phyloP scores from a whole-genome alignment of 2,888 invertebrate species.

The Ectemnius continuus region DNA sequence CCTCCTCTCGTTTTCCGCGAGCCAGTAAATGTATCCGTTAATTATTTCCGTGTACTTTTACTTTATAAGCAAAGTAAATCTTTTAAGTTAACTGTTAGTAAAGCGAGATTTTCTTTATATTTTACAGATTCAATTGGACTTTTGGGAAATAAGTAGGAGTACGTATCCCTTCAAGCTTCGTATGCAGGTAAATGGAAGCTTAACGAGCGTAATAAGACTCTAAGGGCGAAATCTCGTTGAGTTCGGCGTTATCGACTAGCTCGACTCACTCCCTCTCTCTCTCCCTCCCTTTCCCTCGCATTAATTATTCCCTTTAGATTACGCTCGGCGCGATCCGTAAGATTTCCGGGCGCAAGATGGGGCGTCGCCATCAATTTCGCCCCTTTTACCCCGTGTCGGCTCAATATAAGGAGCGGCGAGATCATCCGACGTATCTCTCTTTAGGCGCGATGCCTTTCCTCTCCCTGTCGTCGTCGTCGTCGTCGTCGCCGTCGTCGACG shows the following conservation, averaged over 20 bases:
- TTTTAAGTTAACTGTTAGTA: too few species aligned
- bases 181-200: too few species aligned
- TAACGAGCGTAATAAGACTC: constrained; percentile 2
- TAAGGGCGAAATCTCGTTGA: constrained; percentile 16
- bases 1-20: too few species aligned
- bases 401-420: constrained; percentile 36
- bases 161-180: too few species aligned
- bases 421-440: neutral
- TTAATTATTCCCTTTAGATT: constrained; percentile 68
- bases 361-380: constrained; percentile 61
- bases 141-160: too few species aligned
- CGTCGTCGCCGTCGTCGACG: constrained; percentile 45
- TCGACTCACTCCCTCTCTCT: constrained; percentile 32
- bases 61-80: too few species aligned
- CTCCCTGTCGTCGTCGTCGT: neutral
- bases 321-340: constrained; percentile 57
- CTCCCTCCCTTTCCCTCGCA: constrained; percentile 28
- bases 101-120: too few species aligned
- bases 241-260: constrained; percentile 36
- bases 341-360: constrained; percentile 43
- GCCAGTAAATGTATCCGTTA: too few species aligned
- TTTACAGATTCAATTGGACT: too few species aligned
- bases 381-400: constrained; percentile 33
- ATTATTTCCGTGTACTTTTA: too few species aligned
- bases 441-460: neutral